Base-by-base conservation (phyloP, 2,113 vertebrate species). In the Esox niger region DNA sequence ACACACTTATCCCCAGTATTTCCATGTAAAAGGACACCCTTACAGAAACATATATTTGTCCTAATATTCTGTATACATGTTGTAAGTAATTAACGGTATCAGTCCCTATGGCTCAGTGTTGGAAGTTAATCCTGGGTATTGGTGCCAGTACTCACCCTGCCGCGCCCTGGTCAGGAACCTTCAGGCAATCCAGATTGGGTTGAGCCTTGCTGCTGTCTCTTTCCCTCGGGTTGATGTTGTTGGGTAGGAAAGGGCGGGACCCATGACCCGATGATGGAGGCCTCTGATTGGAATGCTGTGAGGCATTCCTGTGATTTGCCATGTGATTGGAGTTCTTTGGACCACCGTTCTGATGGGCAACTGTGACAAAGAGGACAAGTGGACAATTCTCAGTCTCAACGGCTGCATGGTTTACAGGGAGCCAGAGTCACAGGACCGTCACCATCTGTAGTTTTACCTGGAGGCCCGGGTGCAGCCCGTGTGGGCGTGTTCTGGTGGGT, bases 161-260 rank as follows among this genome's bases (percentile, higher is more conserved):
- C 27, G 94, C 96, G 69, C 97, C 97, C 82, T 96, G 95, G 32
- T 98, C 97, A 0, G 97, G 97, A 17, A 98, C 97, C 79, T 78
- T 93, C 68, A 99, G 91, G 80, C 95, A 98, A 78, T 98, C 96
- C 80, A 97, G 71, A 87, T 95, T 94, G 7, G 89, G 84, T 78
- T 94, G 91, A 2, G 81, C 92, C 4, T 91, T 87, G 82, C 89
- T 92, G 43, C 91, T 78, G 11, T 87, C 69, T 43, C 79, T 92
- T 62, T 92, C 90, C 17, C 88, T 88, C 49, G 69, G 66, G 67
- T 77, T 88, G 33, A 75, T 81, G 0, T 90, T 94, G 60, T 79
- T 86, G 1, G 97, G 97, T 83, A 99, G 82, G 63, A 89, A 83
- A 0, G 96, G 96, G 3, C 90, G 90, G 0, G 76, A 78, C 60